phyloP scores from a whole-genome alignment of 2,888 invertebrate genomes.

The Lomographa bimaculata region DNA sequence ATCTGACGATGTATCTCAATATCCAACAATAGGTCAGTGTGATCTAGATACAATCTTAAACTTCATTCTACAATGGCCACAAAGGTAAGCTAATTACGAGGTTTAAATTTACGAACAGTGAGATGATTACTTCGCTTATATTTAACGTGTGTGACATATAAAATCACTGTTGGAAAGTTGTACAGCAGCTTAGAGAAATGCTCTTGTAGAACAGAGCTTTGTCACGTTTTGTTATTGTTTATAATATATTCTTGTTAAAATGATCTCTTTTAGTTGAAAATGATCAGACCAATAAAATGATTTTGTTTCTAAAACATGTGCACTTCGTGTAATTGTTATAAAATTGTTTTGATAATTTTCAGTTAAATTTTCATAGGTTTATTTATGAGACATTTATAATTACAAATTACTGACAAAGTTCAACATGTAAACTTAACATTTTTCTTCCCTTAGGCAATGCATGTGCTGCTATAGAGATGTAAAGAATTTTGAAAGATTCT shows the following conservation, averaged over 20 bases:
- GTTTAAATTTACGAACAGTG: no score
- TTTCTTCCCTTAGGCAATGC: slow-evolving; percentile 92
- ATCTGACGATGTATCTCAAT: slow-evolving; percentile 90
- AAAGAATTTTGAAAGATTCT: slow-evolving; percentile 96
- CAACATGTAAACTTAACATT: no score
- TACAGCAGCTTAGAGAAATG: slow-evolving; percentile 1
- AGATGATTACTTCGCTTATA: no score
- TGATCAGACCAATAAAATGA: no score
- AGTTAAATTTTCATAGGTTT: no score
- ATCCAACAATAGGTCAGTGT: slow-evolving; percentile 88
- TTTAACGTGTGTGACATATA: no score
- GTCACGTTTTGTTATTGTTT: neutral
- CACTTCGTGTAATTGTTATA: no score
- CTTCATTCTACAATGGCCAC: slow-evolving; percentile 95
- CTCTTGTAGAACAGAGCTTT: neutral
- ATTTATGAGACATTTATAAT: no score
- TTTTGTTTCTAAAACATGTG: no score
- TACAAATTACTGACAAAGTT: no score
- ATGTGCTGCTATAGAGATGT: slow-evolving; percentile 97
- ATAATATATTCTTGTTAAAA: neutral
- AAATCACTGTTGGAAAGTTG: slow-evolving; percentile 4
- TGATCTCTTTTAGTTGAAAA: no score
- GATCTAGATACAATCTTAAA: slow-evolving; percentile 93
- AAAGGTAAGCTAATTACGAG: slow-evolving; percentile 86
- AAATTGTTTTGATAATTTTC: no score